Percentiles rank a stretch among this genome's conserved stretches.
Evolutionary conservation across 2,797 vertebrate genomes (phyloP).

Genomic region (Eulemur albifrons): DNA sequence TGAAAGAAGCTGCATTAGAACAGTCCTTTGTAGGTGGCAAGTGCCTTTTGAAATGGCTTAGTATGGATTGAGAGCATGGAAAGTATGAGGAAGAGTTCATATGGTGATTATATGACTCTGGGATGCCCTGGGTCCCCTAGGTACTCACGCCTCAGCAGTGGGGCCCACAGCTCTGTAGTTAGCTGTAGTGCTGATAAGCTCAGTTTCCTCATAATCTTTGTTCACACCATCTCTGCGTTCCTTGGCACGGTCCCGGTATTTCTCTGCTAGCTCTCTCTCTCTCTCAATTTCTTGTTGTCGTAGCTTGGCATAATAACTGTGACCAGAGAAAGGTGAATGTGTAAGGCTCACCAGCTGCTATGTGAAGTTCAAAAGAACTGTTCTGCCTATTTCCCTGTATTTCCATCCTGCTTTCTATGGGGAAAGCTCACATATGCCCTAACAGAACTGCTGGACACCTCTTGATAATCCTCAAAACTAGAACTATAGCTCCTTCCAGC

Average conservation of each 20-base stretch:
- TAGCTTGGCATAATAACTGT: conserved; percentile 96
- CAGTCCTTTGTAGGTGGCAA: not conserved
- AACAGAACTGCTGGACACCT: not conserved
- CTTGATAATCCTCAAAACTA: not conserved
- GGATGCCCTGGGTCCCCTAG: not conserved
- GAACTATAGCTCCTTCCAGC: not conserved
- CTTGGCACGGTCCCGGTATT: conserved; percentile 95
- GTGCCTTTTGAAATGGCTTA: not conserved
- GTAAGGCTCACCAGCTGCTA: not conserved
- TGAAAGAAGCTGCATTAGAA: not conserved
- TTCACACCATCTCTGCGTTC: conserved; percentile 96
- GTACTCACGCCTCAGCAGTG: conserved; percentile 94
- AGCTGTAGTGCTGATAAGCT: conserved; percentile 97
- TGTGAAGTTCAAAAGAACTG: not conserved
- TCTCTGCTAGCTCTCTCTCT: conserved; percentile 95
- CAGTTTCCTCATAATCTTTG: conserved; percentile 98
- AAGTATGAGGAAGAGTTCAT: not conserved
- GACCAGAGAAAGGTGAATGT: not conserved
- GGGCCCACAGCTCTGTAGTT: conserved; percentile 98
- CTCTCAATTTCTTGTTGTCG: conserved; percentile 97
- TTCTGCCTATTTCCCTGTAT: not conserved
- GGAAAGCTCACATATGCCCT: not conserved
- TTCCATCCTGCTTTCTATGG: not conserved
- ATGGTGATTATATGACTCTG: not conserved
- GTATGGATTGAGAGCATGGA: not conserved